Conservation (phyloP, 2,113 vertebrate species). For the Laterallus jamaicensis region DNA sequence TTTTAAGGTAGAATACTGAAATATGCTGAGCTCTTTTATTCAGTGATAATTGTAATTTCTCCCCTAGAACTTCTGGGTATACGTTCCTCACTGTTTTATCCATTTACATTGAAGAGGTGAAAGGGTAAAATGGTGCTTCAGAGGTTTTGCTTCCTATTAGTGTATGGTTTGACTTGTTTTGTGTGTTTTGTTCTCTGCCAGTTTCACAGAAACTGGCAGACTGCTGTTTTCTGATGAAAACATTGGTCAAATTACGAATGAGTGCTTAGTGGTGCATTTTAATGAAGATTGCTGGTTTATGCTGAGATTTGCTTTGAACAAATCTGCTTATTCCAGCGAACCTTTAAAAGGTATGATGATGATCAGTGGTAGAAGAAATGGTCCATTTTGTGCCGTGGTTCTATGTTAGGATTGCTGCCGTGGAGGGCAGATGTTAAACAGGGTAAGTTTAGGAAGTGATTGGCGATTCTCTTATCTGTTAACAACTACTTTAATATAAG, state of each 20-base stretch:
- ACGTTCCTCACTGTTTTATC: background rate
- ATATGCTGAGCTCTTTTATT: background rate
- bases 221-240: background rate
- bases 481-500: background rate
- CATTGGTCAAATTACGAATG: background rate
- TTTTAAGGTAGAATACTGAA: background rate
- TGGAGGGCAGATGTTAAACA: background rate
- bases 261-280: background rate
- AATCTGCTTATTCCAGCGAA: background rate
- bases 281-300: background rate
- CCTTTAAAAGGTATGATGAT: background rate
- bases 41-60: background rate
- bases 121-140: background rate
- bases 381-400: background rate
- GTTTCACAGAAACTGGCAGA: background rate
- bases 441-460: background rate
- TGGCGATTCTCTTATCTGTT: background rate
- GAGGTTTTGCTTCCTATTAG: background rate
- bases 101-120: background rate
- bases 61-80: background rate
- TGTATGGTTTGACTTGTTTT: background rate
- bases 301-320: background rate
- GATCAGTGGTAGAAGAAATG: background rate
- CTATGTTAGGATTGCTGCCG: background rate
- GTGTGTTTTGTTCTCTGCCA: background rate